These are phyloP conservation scores for Uria lomvia DNA, from an alignment of 2,113 vertebrate species.

Conservation along the genomic window DNA sequence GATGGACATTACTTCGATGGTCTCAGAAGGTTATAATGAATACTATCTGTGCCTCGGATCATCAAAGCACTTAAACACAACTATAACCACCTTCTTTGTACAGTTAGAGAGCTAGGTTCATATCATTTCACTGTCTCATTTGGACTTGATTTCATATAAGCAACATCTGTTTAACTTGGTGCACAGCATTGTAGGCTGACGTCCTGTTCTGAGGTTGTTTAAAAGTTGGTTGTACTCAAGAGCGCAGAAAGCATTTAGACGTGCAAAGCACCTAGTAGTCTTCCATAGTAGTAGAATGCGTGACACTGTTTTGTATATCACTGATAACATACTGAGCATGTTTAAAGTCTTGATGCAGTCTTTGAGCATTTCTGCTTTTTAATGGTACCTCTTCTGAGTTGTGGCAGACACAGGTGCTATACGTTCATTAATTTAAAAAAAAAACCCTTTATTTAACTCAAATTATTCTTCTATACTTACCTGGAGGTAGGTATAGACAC, in stretches of 20 bases:
- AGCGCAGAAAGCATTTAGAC: background rate
- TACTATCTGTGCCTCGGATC: background rate
- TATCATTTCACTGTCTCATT: background rate
- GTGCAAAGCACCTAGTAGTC: background rate
- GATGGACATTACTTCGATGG: background rate
- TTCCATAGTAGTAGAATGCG: background rate
- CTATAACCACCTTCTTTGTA: background rate
- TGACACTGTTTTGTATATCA: background rate
- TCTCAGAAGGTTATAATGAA: background rate
- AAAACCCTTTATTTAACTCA: background rate
- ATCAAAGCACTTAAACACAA: background rate
- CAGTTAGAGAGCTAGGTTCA: background rate
- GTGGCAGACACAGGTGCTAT: background rate
- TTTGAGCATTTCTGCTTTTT: background rate
- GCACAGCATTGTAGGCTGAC: background rate
- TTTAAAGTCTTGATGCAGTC: background rate
- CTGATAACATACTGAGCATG: background rate
- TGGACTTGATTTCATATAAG: background rate
- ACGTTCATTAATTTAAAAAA: background rate
- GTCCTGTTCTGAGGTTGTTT: background rate
- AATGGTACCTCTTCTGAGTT: background rate
- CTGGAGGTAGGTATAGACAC: background rate
- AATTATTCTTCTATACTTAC: background rate
- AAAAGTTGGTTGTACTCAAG: background rate
- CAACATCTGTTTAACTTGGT: background rate